Evolutionary conservation across 2,113 vertebrate species (phyloP).

Genomic region (Orientallactaga bullata): DNA sequence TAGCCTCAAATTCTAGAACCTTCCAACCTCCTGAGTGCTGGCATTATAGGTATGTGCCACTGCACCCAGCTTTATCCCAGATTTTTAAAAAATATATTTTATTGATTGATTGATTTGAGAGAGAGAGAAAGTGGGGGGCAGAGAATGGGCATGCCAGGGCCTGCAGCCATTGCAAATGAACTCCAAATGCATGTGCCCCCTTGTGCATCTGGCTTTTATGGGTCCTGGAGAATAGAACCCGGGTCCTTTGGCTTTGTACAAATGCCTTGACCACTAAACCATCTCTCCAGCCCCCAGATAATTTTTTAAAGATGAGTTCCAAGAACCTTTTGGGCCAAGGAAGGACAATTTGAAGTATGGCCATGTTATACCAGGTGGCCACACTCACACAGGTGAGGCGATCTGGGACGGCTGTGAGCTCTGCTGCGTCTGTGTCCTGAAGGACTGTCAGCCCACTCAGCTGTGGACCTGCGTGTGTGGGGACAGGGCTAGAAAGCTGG

Average conservation of each 20-base stretch:
- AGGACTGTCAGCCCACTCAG: not conserved
- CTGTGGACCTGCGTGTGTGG: accelerated
- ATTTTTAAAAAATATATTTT: too few species aligned
- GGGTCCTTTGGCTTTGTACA: too few species aligned
- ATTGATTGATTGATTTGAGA: too few species aligned
- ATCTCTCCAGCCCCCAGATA: not conserved
- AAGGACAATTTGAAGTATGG: not conserved
- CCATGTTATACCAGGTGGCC: not conserved
- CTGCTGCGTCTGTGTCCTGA: not conserved
- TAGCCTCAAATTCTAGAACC: not conserved
- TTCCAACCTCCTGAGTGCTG: not conserved
- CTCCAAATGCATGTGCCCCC: too few species aligned
- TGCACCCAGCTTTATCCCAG: not conserved
- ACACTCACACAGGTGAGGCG: accelerated
- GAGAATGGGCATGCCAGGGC: too few species aligned
- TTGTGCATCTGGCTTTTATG: too few species aligned
- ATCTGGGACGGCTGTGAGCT: accelerated
- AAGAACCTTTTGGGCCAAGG: not conserved
- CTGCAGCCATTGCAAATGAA: too few species aligned
- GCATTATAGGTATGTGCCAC: not conserved
- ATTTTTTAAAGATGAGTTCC: not conserved
- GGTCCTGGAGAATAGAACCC: too few species aligned
- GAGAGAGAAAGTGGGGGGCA: too few species aligned
- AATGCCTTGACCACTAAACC: too few species aligned
- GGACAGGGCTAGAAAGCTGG: accelerated